phyloP scores from a whole-genome alignment of 53 echinoderm and acorn worm species.

The Pentamera pediparva region DNA sequence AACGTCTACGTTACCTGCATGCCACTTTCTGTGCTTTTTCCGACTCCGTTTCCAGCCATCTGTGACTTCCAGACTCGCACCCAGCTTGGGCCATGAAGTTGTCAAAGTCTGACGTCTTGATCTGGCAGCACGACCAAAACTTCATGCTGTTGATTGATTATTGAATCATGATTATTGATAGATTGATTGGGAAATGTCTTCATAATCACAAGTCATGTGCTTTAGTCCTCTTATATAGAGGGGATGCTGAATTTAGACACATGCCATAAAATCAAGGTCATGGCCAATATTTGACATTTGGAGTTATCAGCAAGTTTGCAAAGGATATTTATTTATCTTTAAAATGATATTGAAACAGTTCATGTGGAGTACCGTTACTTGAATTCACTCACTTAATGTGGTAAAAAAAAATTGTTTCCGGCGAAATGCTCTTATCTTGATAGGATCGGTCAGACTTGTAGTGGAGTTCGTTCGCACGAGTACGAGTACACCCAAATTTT shows the following conservation, averaged over 20 bases:
- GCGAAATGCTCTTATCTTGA: too few relatives aligned
- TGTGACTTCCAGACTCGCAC: conserved; percentile 57
- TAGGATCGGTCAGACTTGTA: too few relatives aligned
- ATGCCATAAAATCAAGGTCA: not conserved
- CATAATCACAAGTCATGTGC: not conserved
- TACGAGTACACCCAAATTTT: too few relatives aligned
- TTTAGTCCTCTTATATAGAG: not conserved
- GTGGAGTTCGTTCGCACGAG: too few relatives aligned
- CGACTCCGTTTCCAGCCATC: conserved; percentile 51
- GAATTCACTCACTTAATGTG: too few relatives aligned
- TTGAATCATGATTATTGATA: not conserved
- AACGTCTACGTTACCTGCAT: conserved; percentile 59
- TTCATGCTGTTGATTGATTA: conserved; percentile 64
- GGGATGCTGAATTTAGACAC: not conserved
- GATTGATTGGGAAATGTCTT: not conserved
- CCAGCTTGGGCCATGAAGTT: conserved; percentile 90
- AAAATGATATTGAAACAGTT: too few relatives aligned
- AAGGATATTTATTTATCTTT: too few relatives aligned
- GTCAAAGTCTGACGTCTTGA: conserved; percentile 84
- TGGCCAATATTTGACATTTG: too few relatives aligned
- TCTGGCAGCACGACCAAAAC: conserved; percentile 90
- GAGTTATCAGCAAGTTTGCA: too few relatives aligned
- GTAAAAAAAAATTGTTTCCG: too few relatives aligned
- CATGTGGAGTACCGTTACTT: too few relatives aligned
- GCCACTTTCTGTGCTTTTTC: conserved; percentile 52